Percentiles rank a stretch among this genome's conserved stretches.
These are phyloP conservation scores for Dicycla oo DNA, from an alignment of 2,888 invertebrate species.

Conservation along the genomic window DNA sequence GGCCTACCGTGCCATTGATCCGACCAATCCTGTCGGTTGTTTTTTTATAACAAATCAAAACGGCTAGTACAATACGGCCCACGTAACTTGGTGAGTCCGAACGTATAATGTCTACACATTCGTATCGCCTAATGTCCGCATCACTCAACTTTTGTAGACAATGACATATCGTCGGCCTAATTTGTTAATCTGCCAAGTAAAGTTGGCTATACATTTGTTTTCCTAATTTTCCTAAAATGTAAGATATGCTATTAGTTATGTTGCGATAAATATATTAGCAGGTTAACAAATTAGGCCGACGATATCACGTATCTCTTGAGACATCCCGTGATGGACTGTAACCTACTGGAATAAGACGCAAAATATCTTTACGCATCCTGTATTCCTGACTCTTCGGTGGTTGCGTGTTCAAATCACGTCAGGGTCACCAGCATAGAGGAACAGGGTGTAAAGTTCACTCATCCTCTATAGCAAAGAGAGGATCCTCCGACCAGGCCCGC, in stretches of 20 bases:
- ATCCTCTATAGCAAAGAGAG: no score
- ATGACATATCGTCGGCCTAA: no score
- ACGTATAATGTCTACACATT: background rate
- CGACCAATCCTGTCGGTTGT: background rate
- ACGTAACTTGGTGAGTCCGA: no score
- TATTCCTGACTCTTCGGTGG: background rate
- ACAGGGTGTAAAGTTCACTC: no score
- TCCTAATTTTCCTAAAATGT: no score
- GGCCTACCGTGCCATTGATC: background rate
- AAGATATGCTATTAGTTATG: no score
- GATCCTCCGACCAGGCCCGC: no score
- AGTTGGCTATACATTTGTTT: no score
- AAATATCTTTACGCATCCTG: background rate
- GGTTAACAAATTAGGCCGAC: background rate
- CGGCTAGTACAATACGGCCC: background rate
- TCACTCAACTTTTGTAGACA: background rate
- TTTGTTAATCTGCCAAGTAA: no score
- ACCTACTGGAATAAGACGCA: background rate
- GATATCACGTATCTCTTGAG: background rate
- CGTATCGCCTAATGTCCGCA: background rate
- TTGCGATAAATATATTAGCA: no score
- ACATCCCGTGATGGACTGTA: background rate
- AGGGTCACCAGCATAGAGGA: no score
- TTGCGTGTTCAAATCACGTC: background rate
- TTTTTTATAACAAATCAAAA: background rate